Percentiles rank a stretch among this genome's conserved stretches.
phyloP scores from a whole-genome alignment of 2,888 invertebrate genomes.

The Oxytorus armatus region DNA sequence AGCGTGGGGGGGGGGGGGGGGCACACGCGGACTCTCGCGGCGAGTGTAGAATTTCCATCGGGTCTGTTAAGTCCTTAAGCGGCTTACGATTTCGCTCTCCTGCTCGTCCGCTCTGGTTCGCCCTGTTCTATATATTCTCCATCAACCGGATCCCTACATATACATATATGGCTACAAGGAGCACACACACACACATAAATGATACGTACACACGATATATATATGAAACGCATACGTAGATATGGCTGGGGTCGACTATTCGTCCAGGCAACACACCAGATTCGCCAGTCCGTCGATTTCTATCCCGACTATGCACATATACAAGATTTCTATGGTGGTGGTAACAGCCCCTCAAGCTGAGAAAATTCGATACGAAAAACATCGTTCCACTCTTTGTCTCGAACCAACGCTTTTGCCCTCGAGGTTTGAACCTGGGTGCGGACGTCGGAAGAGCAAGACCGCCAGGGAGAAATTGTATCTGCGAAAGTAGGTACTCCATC shows the following conservation, averaged over 20 bases:
- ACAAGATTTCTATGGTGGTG: not conserved
- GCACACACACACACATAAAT: slow-evolving; percentile 22
- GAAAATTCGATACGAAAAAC: slow-evolving; percentile 61
- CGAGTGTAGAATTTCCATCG: slow-evolving; percentile 81
- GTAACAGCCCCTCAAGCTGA: not conserved
- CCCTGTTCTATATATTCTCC: slow-evolving; percentile 46
- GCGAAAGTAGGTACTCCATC: not conserved
- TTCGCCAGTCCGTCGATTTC: slow-evolving; percentile 43
- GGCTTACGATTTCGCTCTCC: slow-evolving; percentile 80
- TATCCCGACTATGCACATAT: not conserved
- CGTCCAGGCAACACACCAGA: slow-evolving; percentile 34
- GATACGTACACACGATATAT: slow-evolving; percentile 4
- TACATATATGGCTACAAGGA: slow-evolving; percentile 37
- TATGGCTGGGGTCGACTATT: slow-evolving; percentile 18
- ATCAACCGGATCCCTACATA: slow-evolving; percentile 37
- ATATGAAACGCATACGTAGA: no score
- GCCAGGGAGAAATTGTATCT: not conserved
- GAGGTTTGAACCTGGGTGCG: slow-evolving; percentile 3
- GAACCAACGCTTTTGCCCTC: slow-evolving; percentile 44
- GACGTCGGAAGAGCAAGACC: no score
- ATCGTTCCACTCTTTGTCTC: slow-evolving; percentile 41
- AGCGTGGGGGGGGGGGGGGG: slow-evolving; percentile 16
- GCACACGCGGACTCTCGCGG: slow-evolving; percentile 65
- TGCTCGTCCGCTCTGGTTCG: slow-evolving; percentile 43
- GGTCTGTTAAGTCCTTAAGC: slow-evolving; percentile 82